Percentiles rank a stretch among this genome's conserved stretches.
Evolutionary conservation across 2,888 invertebrate species (phyloP).

Genomic region (Clivina fossor): DNA sequence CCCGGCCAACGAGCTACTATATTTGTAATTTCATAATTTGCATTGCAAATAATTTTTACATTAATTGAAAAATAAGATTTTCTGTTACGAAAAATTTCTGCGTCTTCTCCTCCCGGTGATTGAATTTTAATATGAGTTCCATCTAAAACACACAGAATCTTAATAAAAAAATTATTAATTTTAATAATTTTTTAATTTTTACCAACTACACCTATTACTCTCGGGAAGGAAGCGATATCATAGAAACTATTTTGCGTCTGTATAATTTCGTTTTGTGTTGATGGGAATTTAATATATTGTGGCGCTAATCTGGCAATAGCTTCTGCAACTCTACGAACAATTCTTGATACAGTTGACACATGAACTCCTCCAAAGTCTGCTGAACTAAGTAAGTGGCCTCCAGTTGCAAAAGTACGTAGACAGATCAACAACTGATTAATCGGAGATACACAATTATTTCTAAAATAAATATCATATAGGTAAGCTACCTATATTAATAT

Average conservation of each 20-base stretch:
- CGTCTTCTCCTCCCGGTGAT: conserved; percentile 40
- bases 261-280: conserved; percentile 14
- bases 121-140: conserved; percentile 41
- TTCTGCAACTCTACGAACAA: conserved; percentile 15
- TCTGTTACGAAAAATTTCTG: conserved; percentile 40
- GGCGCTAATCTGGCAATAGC: conserved; percentile 14
- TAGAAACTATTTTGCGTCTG: conserved; percentile 10
- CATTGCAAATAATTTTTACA: conserved; percentile 38
- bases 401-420: conserved; percentile 15
- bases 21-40: conserved; percentile 34
- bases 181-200: neutral
- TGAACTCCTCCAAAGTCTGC: conserved; percentile 21
- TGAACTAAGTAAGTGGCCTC: conserved; percentile 11
- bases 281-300: conserved; percentile 22
- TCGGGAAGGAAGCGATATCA: conserved; percentile 26
- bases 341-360: conserved; percentile 18
- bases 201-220: conserved; percentile 25
- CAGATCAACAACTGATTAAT: conserved; percentile 23
- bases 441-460: conserved; percentile 28
- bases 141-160: conserved; percentile 31
- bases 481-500: too few species aligned
- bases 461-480: conserved; percentile 1
- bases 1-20: conserved; percentile 45
- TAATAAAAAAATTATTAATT: too few species aligned
- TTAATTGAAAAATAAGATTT: conserved; percentile 42